A percentile compares a stretch with the other conserved stretches of the same genome.
These are phyloP conservation scores for Neolamprologus sp. DNA, from an alignment of 2,113 vertebrate genomes.

Conservation along the genomic window DNA sequence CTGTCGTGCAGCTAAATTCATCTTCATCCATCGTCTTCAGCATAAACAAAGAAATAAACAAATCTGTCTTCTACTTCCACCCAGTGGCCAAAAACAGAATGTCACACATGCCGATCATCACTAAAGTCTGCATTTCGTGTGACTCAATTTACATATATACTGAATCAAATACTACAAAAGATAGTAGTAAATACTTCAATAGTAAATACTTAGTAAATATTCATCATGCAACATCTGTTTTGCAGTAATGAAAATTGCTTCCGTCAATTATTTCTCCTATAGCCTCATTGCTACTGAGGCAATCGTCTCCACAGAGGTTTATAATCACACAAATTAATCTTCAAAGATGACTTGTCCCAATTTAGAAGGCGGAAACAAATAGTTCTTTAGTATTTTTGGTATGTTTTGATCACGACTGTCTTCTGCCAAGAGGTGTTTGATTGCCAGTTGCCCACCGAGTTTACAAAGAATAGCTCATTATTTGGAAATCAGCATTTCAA, in stretches of 20 bases:
- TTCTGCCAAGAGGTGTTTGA: not conserved
- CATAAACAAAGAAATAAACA: not conserved
- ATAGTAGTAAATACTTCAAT: not conserved
- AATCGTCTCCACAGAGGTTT: not conserved
- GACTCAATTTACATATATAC: not conserved
- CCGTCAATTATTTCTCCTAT: not conserved
- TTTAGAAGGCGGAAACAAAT: not conserved
- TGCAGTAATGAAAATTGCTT: not conserved
- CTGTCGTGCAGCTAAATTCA: not conserved
- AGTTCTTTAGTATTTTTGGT: not conserved
- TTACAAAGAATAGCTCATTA: constrained; percentile 20
- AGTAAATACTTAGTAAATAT: not conserved
- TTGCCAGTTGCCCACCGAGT: constrained; percentile 13
- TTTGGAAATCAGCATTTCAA: constrained; percentile 40
- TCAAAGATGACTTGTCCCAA: not conserved
- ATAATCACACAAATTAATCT: not conserved
- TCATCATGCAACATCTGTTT: not conserved
- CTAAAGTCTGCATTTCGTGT: not conserved
- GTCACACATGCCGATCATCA: not conserved
- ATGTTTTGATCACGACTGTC: not conserved
- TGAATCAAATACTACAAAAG: not conserved
- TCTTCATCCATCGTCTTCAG: not conserved
- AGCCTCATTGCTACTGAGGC: not conserved
- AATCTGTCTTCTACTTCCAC: constrained; percentile 44
- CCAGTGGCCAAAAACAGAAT: constrained; percentile 36